phyloP scores from a whole-genome alignment of 2,888 invertebrate genomes.

The Atherix ibis region DNA sequence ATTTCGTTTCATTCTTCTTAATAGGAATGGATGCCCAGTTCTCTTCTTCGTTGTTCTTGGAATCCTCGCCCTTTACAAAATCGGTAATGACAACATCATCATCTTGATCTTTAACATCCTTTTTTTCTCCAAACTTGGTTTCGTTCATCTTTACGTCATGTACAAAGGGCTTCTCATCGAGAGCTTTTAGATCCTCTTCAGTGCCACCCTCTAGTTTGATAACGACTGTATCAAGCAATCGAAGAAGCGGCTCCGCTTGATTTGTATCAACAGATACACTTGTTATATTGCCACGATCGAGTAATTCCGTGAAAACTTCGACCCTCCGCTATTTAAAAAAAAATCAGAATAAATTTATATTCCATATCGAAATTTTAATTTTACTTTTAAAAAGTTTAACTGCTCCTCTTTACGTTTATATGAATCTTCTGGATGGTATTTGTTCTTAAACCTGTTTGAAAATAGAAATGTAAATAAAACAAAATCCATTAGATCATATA shows the following conservation, averaged over 20 bases:
- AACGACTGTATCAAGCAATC: constrained; percentile 87
- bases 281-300: constrained; percentile 57
- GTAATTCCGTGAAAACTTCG: constrained; percentile 72
- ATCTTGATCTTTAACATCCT: constrained; percentile 16
- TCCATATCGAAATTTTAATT: constrained; percentile 6
- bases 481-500: constrained; percentile 1
- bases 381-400: constrained; percentile 60
- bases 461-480: constrained; percentile 18
- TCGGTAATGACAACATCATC: constrained; percentile 22
- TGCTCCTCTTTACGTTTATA: constrained; percentile 80
- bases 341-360: constrained; percentile 8
- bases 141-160: constrained; percentile 13
- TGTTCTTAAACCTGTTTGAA: constrained; percentile 83
- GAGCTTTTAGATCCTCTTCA: constrained; percentile 69
- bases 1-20: constrained; percentile 7
- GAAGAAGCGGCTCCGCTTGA: constrained; percentile 65
- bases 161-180: constrained; percentile 60
- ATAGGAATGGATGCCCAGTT: constrained; percentile 20
- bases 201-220: constrained; percentile 90
- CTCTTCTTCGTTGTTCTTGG: constrained; percentile 17
- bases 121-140: not conserved
- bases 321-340: constrained; percentile 47
- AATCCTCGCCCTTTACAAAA: constrained; percentile 14
- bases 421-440: constrained; percentile 96
- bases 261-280: constrained; percentile 72